Evolutionary conservation across 2,797 vertebrate species (phyloP).

Genomic region (Gymnodraco acuticeps): DNA sequence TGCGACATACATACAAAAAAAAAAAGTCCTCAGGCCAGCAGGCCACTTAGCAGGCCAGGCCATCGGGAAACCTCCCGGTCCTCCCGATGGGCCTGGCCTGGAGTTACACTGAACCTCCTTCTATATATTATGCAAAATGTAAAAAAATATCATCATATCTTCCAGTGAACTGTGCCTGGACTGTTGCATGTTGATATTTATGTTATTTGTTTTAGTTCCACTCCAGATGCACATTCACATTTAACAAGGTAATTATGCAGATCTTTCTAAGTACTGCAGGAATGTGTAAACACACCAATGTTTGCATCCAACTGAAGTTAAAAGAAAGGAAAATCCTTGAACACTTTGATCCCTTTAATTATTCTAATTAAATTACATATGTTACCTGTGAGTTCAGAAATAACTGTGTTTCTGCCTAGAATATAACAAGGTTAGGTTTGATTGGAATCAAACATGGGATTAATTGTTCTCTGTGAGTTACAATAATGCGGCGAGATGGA

Average conservation of each 20-base stretch:
- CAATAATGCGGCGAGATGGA: background rate
- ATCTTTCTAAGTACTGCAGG: background rate
- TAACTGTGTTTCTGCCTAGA: background rate
- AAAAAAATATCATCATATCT: constrained; percentile 21
- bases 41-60: no score
- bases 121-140: constrained; percentile 29
- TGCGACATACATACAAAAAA: no score
- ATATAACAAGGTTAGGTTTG: background rate
- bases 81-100: no score
- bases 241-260: constrained; percentile 28
- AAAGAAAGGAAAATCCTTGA: constrained; percentile 4
- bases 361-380: background rate
- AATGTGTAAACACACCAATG: constrained; percentile 18
- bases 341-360: background rate
- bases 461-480: background rate
- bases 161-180: background rate
- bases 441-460: constrained; percentile 13
- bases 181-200: constrained; percentile 14
- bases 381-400: background rate
- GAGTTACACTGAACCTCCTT: background rate
- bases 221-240: constrained; percentile 12
- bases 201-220: constrained; percentile 32
- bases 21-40: no score
- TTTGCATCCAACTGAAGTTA: constrained; percentile 2
- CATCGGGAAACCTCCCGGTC: no score